Evolutionary conservation across 2,113 vertebrate genomes (phyloP).

Genomic region (Litocranius walleri): DNA sequence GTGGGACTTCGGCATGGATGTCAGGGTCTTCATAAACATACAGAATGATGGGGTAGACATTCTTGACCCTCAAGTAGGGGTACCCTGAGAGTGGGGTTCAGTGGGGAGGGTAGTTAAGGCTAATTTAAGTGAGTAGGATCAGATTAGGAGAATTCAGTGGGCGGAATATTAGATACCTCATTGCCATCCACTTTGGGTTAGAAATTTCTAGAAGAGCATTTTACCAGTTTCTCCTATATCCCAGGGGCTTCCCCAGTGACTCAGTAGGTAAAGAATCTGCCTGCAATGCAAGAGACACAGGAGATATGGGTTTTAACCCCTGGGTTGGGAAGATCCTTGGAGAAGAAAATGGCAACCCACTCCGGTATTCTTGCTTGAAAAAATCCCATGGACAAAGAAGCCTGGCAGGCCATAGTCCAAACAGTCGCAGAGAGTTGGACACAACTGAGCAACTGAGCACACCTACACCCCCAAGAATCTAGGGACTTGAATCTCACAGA

Average conservation of each 20-base stretch:
- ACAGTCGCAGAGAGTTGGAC: neutral
- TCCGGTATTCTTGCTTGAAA: neutral
- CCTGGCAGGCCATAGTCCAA: neutral
- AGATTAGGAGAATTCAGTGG: neutral
- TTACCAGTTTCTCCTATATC: slow-evolving; percentile 16
- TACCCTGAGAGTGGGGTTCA: neutral
- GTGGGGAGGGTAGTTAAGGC: neutral
- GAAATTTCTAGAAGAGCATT: slow-evolving; percentile 44
- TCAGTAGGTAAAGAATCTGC: neutral
- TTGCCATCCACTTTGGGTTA: neutral
- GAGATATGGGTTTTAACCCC: neutral
- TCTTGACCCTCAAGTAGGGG: neutral
- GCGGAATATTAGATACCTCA: neutral
- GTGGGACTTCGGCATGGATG: too few species aligned
- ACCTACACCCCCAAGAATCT: slow-evolving; percentile 37
- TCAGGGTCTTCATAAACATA: neutral
- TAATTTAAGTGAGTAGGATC: neutral
- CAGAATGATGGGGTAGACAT: neutral
- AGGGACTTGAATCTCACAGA: slow-evolving; percentile 25
- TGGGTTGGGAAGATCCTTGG: neutral
- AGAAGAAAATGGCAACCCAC: neutral
- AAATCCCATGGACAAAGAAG: neutral
- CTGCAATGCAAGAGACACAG: neutral
- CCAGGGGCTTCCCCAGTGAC: neutral
- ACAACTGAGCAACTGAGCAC: neutral